Evolutionary conservation across 1,140 invertebrate species (phyloP).

Genomic region (Hirudo medicinalis): DNA sequence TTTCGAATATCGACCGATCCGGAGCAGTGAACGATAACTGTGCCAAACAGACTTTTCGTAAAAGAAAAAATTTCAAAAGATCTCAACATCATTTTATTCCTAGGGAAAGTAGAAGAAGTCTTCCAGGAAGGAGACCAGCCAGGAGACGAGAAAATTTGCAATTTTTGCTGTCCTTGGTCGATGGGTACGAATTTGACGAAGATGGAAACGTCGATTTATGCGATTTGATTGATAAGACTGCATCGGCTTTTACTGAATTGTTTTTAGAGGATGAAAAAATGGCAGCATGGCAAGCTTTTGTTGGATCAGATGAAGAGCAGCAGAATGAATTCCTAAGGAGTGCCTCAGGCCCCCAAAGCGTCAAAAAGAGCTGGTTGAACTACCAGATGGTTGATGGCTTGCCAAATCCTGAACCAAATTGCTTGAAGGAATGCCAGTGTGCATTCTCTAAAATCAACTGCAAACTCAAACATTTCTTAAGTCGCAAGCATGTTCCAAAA

Average conservation of each 20-base stretch:
- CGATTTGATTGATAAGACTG: neutral
- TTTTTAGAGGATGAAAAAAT: conserved; percentile 11
- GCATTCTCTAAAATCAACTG: conserved; percentile 4
- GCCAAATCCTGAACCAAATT: neutral
- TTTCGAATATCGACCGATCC: no score
- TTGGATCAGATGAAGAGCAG: neutral
- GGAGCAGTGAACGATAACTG: no score
- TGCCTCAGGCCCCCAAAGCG: neutral
- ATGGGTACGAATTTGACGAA: conserved; percentile 3
- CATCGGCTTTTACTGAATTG: conserved; percentile 7
- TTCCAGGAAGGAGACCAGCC: neutral
- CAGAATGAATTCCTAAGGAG: neutral
- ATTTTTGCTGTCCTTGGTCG: neutral
- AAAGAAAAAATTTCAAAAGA: conserved; percentile 8
- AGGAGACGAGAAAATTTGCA: conserved; percentile 4
- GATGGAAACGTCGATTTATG: conserved; percentile 2
- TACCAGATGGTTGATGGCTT: neutral
- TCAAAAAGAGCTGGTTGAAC: neutral
- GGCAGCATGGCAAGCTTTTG: conserved; percentile 1
- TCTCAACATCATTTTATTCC: conserved; percentile 8
- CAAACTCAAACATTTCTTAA: conserved; percentile 1
- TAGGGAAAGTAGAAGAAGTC: conserved; percentile 7
- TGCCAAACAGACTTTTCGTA: neutral
- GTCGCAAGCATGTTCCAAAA: conserved; percentile 1
- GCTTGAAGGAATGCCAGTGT: neutral